Base-by-base conservation (phyloP, 2,797 vertebrate genomes). In the Sebastes taczanowskii region DNA sequence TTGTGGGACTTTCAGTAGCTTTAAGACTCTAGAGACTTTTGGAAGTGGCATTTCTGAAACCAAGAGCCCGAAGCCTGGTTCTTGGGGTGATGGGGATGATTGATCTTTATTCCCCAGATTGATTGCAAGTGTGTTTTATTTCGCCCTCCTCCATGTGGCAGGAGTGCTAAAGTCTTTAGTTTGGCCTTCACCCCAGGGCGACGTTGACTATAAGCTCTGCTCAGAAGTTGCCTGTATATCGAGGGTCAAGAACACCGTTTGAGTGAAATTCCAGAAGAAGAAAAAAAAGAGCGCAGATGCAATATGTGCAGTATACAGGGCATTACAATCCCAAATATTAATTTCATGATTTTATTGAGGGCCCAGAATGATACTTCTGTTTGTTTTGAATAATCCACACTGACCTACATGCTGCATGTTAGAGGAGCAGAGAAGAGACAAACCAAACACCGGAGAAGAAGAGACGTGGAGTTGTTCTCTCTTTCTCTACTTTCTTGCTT, bases 361-460 rank as follows among this genome's bases (percentile, higher is more conserved):
- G 84, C 67, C 77, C 74, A 83, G 77, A 80, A 71, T 60, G 60
- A 83, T 49, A 13, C 65, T 82, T 82, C 20, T 63, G 61, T 86
- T 86, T 86, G 74, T 78, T 81, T 68, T 32, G 27, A 83, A 81
- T 86, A 85, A 72, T 88, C 59, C 60, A 78, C 27, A 85, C 67
- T 67, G 83, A 90, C 85, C 75, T 86, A 80, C 85, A 86, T 92
- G 93, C 93, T 95, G 93, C 93, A 92, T 85, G 80, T 32, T 59
- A 53, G 77, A 82, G 68, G 59, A 89, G 74, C 61, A 73, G 81
- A 87, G 72, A 77, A 68, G 69, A 80, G 74, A 70, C 42, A 42
- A 90, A 93, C 91, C 91, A 94, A 93, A 94, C 83, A 14, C 38
- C 61, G 46, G 74, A 73, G 63, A 55, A 69, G 52, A 64, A 35